phyloP scores from a whole-genome alignment of 2,113 vertebrate species.

The Halichoeres trimaculatus region DNA sequence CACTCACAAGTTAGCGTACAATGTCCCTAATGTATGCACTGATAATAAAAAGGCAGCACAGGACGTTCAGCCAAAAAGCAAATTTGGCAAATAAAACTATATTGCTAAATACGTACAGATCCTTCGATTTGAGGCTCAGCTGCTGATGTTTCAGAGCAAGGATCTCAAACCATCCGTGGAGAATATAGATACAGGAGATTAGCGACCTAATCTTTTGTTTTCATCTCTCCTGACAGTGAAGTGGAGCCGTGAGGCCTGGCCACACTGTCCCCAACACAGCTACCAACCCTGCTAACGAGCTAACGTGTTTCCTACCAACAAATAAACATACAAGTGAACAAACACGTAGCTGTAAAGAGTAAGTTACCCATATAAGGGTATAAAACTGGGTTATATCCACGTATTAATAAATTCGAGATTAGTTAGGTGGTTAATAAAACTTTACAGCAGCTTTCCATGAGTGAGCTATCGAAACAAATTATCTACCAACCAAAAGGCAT shows the following conservation, averaged over 20 bases:
- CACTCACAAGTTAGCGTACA: neutral
- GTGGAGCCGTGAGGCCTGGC: slow-evolving; percentile 68
- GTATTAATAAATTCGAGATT: neutral
- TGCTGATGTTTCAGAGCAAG: neutral
- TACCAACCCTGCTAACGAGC: slow-evolving; percentile 58
- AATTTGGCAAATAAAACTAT: slow-evolving; percentile 45
- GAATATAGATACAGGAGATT: neutral
- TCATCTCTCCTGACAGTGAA: slow-evolving; percentile 64
- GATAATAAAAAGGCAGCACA: slow-evolving; percentile 15
- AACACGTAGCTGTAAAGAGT: neutral
- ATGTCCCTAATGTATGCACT: neutral
- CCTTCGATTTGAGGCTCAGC: neutral
- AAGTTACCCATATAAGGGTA: neutral
- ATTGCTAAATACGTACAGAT: slow-evolving; percentile 32
- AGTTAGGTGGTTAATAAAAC: slow-evolving; percentile 41
- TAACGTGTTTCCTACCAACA: slow-evolving; percentile 47
- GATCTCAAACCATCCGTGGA: neutral
- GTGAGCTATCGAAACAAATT: slow-evolving; percentile 47
- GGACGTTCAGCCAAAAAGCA: slow-evolving; percentile 55
- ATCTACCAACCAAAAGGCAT: neutral
- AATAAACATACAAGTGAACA: slow-evolving; percentile 40
- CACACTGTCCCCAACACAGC: slow-evolving; percentile 48
- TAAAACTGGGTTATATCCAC: neutral
- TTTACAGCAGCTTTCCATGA: slow-evolving; percentile 57
- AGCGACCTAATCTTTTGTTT: slow-evolving; percentile 74